Base-by-base conservation (phyloP, 37 sponge, comb jelly and placozoan genomes). In the Geodia barretti region DNA sequence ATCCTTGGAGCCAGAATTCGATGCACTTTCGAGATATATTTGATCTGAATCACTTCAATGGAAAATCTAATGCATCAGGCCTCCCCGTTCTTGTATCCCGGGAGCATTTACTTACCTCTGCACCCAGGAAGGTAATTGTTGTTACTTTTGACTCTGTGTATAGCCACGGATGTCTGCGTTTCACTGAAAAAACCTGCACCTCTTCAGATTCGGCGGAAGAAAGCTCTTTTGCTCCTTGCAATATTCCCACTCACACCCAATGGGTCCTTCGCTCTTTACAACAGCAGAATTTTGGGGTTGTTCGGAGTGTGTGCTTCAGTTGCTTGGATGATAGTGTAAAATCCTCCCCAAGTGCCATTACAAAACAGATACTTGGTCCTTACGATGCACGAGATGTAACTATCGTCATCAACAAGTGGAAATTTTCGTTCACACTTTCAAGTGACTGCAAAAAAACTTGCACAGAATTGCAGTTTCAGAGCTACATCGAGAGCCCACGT, bases 331-430 rank as follows among this genome's bases (percentile, higher is more conserved):
- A 23, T 42, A 33, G 4, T 40, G 62, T 23, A 33, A 25, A 58
- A 34, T 73, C 41, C 58, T 24, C 38, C 38, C 84, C 76, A 58
- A 5, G 58, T 1, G 54, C 39, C 2, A 21, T 83, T 36, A 67
- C 68, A 34, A 23, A 83, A 7, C n/a, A 64, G 36, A 74, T 83
- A 0, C 65, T 74, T 43, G 74, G 75, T 19, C 4, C 68, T 21
- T 62, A 64, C n/a, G 29, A 63, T 11, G 70, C 86, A 72, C 17
- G 24, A n/a, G 73, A 72, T 43, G 79, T 85, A 33, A 78, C 79
- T 7, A 21, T 85, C 26, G 30, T 85, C 21, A 33, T 78, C 19
- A 70, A 85, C 65, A 19, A 26, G 31, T 85, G 86, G 79, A 85
- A 62, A 64, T 85, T 77, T 33, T 62, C 72, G 24, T 20, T 85